Conservation (phyloP, 2,888 invertebrate species). For the Dynastes hyllus region DNA sequence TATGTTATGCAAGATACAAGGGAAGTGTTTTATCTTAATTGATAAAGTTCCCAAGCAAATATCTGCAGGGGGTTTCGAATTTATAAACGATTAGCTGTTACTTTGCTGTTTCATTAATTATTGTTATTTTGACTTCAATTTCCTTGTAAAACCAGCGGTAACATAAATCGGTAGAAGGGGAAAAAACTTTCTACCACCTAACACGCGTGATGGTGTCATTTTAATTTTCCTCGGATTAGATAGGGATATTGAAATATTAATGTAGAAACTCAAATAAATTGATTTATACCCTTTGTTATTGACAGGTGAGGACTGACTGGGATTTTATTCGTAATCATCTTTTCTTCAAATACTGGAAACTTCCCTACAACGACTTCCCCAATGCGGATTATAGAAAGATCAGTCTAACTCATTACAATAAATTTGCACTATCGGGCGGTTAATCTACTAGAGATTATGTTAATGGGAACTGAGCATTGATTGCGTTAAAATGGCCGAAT, state of each 20-base stretch:
- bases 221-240: too few relatives aligned
- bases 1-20: background rate
- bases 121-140: slow-evolving; percentile 9
- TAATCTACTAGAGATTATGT: slow-evolving; percentile 22
- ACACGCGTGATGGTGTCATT: too few relatives aligned
- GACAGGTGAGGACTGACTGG: too few relatives aligned
- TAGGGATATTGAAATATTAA: too few relatives aligned
- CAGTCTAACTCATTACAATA: slow-evolving; percentile 18
- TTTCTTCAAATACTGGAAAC: background rate
- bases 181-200: background rate
- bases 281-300: too few relatives aligned
- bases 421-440: slow-evolving; percentile 9
- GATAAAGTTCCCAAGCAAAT: slow-evolving; percentile 1
- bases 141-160: background rate
- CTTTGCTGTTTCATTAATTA: slow-evolving; percentile 2
- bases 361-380: background rate
- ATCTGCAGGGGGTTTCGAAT: background rate
- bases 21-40: slow-evolving; percentile 12
- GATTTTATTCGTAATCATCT: background rate
- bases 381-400: background rate
- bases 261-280: too few relatives aligned
- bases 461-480: slow-evolving; percentile 25
- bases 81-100: background rate
- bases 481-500: slow-evolving; percentile 29
- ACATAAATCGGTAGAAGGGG: too few relatives aligned